Base-by-base conservation (phyloP, 2,113 vertebrate genomes). In the Siniperca knerii region DNA sequence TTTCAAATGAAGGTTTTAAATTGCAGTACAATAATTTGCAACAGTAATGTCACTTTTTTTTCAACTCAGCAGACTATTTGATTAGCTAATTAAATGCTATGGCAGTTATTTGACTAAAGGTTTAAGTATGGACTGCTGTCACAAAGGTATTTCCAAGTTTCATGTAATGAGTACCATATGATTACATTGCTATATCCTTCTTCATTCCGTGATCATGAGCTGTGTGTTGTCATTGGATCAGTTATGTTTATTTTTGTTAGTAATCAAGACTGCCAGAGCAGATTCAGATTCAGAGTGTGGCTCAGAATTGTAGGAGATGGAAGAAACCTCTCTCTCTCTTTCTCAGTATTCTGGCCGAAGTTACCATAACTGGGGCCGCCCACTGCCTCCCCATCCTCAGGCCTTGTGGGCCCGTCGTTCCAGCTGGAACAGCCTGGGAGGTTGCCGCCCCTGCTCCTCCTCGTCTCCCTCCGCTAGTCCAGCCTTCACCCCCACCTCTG, bases 351-450 rank as follows among this genome's bases (percentile, higher is more conserved):
- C 97, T 78, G 96, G 96, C 44, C 96, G 95, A 73, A 93, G 95
- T 79, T 97, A 97, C 0, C 95, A 97, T 46, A 96, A 96, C 52
- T 98, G 98, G 98, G 96, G 96, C 52, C 95, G 94, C 81, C 93
- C 95, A 0, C 77, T 91, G 37, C 48, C 86, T 9, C 84, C 88
- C 0, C 88, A 93, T 1, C 85, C 90, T 25, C 93, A 95, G 68
- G 95, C 96, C 21, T 87, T 96, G 79, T 98, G 97, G 97, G 96
- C 97, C 79, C 97, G 97, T 29, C 96, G 97, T 55, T 98, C 97
- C 85, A 99, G 98, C 93, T 99, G 98, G 98, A 98, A 97, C 94
- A 99, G 97, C 92, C 92, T 98, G 79, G 95, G 95, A 10, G 85
- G 91, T 23, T 86, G 86, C 46, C 89, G 68, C 0, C 93, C 92